phyloP scores from a whole-genome alignment of 2,888 invertebrate genomes.

The Amaurobius ferox region DNA sequence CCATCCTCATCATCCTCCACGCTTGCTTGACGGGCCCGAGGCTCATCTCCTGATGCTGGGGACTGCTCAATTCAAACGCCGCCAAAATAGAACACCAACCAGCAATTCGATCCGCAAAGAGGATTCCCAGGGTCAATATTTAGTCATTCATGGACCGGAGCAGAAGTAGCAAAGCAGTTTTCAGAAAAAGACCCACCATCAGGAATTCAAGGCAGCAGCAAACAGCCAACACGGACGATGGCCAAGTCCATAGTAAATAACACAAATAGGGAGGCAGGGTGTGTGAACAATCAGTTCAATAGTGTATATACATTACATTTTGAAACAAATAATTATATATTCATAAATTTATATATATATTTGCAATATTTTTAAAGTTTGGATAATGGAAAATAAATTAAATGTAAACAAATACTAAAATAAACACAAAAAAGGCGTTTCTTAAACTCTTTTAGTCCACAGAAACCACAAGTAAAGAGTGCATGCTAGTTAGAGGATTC shows the following conservation, averaged over 20 bases:
- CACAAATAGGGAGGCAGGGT: constrained; percentile 72
- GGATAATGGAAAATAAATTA: too few species aligned
- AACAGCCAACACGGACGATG: constrained; percentile 60
- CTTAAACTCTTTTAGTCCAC: too few species aligned
- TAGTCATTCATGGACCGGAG: constrained; percentile 46
- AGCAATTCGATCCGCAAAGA: constrained; percentile 48
- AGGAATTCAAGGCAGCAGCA: constrained; percentile 64
- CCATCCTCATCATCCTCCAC: constrained; percentile 99
- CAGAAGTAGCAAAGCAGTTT: constrained; percentile 52
- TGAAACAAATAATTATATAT: constrained; percentile 28
- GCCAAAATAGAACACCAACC: constrained; percentile 57
- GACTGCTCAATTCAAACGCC: constrained; percentile 61
- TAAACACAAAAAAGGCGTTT: too few species aligned
- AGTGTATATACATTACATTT: constrained; percentile 59
- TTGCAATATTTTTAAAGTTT: constrained; percentile 37
- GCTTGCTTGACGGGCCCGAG: constrained; percentile 81
- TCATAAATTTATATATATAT: constrained; percentile 23
- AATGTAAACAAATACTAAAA: not conserved
- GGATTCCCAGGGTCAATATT: constrained; percentile 39
- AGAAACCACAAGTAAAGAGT: too few species aligned
- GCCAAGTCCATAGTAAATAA: constrained; percentile 72
- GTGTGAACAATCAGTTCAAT: constrained; percentile 72
- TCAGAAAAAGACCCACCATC: constrained; percentile 64
- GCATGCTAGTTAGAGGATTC: too few species aligned
- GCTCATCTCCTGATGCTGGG: constrained; percentile 60